Evolutionary conservation across 37 sponge, comb jelly and placozoan genomes (phyloP), one percentile per base, ranked within the genome.

Genomic region (Corticium candelabrum): DNA sequence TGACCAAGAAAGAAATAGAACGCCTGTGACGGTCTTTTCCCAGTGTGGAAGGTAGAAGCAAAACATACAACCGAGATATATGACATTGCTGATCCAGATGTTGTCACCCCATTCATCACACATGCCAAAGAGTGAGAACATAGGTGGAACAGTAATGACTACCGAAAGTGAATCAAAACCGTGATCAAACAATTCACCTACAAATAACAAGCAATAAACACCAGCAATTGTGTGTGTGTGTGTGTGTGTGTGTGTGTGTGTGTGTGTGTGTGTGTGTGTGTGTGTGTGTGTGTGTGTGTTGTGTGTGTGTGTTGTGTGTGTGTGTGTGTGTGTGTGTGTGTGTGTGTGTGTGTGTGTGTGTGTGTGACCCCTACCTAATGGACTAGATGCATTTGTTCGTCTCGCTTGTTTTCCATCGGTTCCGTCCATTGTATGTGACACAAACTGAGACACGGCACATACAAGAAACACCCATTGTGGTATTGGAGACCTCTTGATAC

Each of bases 21-120:
- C 82, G 1, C 91, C 91, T 33, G 98, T 97, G 74, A 91, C 85
- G 81, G 93, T 93, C 75, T 97, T 97, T 87, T 97, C 98, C 94
- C 98, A 97, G 82, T 97, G 98, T 68, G 69, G 68, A 11, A 93
- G 40, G 86, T 91, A 93, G 91, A 97, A 97, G n/a, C 87, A 84
- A 11, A 86, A 5, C 31, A 70, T 15, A 5, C 31, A 7, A 11
- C 62, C 11, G 11, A 27, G 62, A 21, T 27, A 21, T 4, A 70
- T 32, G 73, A 70, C 4, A 15, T 30, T 7, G 31, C 5, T 4
- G 5, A 5, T 35, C 5, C 5, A 70, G 35, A 34, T 7, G 4
- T 7, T 29, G 29, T 35, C 29, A 7, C 29, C 4, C 62, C 62
- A 50, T 32, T 7, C n/a, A 4, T 7, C 5, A 15, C 29, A 5